Conservation (phyloP, 2,113 vertebrate genomes). For the Equus quagga region DNA sequence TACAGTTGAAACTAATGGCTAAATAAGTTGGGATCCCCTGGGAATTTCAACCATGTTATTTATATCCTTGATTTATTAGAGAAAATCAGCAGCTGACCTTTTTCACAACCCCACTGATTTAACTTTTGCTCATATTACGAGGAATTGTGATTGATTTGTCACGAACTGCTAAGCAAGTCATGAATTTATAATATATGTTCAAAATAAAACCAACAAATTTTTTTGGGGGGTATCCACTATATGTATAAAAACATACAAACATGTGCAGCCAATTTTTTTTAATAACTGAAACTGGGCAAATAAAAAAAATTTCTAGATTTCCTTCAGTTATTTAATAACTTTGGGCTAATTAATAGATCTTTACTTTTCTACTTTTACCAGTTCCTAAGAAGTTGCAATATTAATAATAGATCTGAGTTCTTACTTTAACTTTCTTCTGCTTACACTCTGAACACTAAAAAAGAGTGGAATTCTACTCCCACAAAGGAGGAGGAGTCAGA, state of each 20-base stretch:
- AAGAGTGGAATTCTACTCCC: background rate
- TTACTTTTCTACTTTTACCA: background rate
- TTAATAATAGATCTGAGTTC: background rate
- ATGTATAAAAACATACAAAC: background rate
- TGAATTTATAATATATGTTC: background rate
- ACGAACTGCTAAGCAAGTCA: slow-evolving; percentile 10
- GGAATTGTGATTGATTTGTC: background rate
- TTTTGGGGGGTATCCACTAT: background rate
- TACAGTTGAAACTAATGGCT: background rate
- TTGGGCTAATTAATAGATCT: background rate
- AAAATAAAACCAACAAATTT: background rate
- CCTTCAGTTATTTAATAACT: slow-evolving; percentile 40
- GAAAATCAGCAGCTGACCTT: slow-evolving; percentile 38
- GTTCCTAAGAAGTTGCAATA: background rate
- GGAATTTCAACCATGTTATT: background rate
- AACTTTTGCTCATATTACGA: slow-evolving; percentile 17
- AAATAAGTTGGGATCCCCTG: background rate
- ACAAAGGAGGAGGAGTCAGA: background rate
- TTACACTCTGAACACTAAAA: background rate
- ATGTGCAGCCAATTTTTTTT: background rate
- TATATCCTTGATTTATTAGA: background rate
- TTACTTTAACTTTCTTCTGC: background rate
- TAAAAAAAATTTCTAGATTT: slow-evolving; percentile 36
- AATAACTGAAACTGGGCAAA: background rate
- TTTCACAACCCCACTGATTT: slow-evolving; percentile 12